Evolutionary conservation across 2,113 vertebrate genomes (phyloP).

Genomic region (Melozone crissalis): DNA sequence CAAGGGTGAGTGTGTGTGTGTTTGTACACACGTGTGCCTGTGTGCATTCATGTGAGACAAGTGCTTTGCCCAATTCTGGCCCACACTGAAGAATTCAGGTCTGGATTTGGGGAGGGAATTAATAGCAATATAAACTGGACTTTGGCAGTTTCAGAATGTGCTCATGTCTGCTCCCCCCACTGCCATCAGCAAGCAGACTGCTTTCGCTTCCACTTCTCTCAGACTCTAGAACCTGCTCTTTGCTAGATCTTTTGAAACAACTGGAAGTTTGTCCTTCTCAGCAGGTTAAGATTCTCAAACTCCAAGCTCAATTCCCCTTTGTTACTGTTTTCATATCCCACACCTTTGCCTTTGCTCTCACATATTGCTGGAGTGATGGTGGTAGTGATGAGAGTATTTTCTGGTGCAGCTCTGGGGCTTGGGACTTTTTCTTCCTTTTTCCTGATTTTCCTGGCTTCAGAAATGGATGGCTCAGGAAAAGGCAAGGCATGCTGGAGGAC

Average conservation of each 20-base stretch:
- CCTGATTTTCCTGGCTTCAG: slow-evolving; percentile 24
- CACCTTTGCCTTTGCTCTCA: not conserved
- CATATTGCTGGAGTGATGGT: not conserved
- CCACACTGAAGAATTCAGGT: not conserved
- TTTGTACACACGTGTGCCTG: accelerated
- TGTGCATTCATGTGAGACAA: not conserved
- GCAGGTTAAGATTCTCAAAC: not conserved
- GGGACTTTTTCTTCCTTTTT: not conserved
- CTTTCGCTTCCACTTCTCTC: not conserved
- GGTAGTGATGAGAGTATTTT: not conserved
- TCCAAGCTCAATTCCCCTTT: not conserved
- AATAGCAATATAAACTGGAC: not conserved
- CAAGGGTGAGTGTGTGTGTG: not conserved
- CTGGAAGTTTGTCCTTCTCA: not conserved
- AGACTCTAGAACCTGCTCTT: not conserved
- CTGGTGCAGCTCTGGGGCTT: not conserved
- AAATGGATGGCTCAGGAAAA: slow-evolving; percentile 17
- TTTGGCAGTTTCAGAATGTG: not conserved
- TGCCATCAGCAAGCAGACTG: not conserved
- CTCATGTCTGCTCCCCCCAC: not conserved
- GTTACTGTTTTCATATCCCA: not conserved
- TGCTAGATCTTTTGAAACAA: not conserved
- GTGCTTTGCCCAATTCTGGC: not conserved
- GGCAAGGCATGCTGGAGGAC: not conserved
- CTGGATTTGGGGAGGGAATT: not conserved